Percentiles rank a stretch among this genome's conserved stretches.
Evolutionary conservation across 2,797 vertebrate species (phyloP).

Genomic region (Liparis tanakae): DNA sequence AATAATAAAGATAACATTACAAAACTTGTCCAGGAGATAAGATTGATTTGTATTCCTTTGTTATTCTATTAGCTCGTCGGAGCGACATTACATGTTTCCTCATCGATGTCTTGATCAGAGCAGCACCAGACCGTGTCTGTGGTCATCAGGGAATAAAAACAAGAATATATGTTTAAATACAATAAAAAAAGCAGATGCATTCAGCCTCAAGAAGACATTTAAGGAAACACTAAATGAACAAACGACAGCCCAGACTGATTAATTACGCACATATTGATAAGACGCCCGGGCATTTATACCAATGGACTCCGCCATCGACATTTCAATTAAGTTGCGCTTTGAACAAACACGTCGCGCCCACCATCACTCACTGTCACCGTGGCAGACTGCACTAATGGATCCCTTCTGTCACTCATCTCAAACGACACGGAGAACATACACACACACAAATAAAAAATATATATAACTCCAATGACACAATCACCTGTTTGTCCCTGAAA

Average conservation of each 20-base stretch:
- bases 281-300: constrained; percentile 12
- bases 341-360: constrained; percentile 44
- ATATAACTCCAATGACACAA: constrained; percentile 8
- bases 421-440: constrained; percentile 1
- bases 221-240: background rate
- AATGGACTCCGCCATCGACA: constrained; percentile 68
- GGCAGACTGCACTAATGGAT: constrained; percentile 40
- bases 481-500: background rate
- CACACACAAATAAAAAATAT: background rate
- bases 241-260: background rate
- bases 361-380: constrained; percentile 67
- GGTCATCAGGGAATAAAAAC: constrained; percentile 6
- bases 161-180: background rate
- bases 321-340: constrained; percentile 70
- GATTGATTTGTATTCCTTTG: background rate
- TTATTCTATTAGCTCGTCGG: constrained; percentile 1
- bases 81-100: background rate
- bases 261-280: constrained; percentile 11
- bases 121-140: constrained; percentile 26
- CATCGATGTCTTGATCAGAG: background rate
- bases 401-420: constrained; percentile 47
- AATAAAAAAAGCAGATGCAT: background rate
- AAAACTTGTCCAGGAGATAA: background rate
- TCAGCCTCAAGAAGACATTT: background rate
- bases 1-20: background rate